A percentile compares a stretch with the other conserved stretches of the same genome.
These are phyloP conservation scores for Drosophila mulleri DNA, from an alignment of 2,888 invertebrate species.

Conservation along the genomic window DNA sequence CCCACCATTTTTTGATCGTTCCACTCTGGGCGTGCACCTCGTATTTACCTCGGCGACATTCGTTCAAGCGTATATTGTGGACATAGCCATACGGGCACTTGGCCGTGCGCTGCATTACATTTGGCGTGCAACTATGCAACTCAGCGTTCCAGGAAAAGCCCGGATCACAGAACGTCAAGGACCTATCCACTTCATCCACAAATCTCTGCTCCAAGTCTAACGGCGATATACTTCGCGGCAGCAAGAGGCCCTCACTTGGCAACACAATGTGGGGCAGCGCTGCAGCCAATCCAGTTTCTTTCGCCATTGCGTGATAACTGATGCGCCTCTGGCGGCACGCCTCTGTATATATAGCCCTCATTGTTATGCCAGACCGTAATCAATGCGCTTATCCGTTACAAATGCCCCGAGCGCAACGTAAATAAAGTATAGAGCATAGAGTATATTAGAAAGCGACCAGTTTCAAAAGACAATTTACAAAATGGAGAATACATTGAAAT, in stretches of 20 bases:
- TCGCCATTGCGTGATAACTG: not conserved
- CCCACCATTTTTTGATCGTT: constrained; percentile 8
- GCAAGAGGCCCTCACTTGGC: not conserved
- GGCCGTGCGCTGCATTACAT: not conserved
- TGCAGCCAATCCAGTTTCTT: not conserved
- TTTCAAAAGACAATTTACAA: no score
- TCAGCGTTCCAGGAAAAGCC: constrained; percentile 17
- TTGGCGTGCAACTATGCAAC: not conserved
- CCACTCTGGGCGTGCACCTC: not conserved
- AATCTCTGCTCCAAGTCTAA: not conserved
- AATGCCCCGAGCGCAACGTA: not conserved
- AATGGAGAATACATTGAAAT: no score
- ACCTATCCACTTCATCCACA: not conserved
- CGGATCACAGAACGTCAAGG: not conserved
- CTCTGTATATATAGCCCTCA: not conserved
- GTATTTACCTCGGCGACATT: constrained; percentile 24
- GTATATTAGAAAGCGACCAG: no score
- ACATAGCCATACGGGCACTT: constrained; percentile 14
- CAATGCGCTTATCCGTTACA: constrained; percentile 1
- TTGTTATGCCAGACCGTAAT: not conserved
- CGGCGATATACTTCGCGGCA: not conserved
- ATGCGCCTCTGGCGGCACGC: not conserved
- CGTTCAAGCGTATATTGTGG: constrained; percentile 10
- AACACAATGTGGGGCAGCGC: not conserved
- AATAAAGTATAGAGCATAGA: not conserved